Base-by-base conservation (phyloP, 2,888 invertebrate genomes). In the Podotricha telesiphe region DNA sequence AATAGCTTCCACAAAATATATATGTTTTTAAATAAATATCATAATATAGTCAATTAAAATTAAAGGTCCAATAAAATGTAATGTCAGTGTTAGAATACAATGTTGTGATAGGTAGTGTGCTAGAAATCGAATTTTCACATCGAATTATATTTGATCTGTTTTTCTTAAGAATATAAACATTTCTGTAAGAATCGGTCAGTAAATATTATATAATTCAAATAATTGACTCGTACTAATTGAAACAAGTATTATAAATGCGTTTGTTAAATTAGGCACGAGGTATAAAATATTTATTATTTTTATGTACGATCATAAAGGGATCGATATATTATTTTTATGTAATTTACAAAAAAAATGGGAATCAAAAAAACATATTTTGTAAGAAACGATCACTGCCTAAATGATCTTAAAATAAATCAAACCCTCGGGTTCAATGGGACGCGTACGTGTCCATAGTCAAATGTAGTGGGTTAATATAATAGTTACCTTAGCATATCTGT, bases 401-500 rank as follows among this genome's bases (percentile, higher is more conserved):
- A 81, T 82, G 83, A 86, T 88, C 81, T 84, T 78, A 63, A 68
- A 72, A 74, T 75, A 74, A 71, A 74, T 83, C 82, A 75, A 84
- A 80, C 79, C 84, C 73, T 59, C 47, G 76, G 75, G 83, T 80
- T 83, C 78, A 76, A 77, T 53, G 80, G 84, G 86, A 86, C 85
- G 76, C 75, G 48, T 61, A 51, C 65, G 78, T 79, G 88, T 87
- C 88, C 88, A 87, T 89, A 89, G 89, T 89, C 89, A 89, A 88
- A 86, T 82, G 78, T 88, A 88, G 87, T 83, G 79, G 80, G 78
- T 86, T 86, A 84, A 82, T 85, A 78, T 80, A 80, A 80, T 82
- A 89, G 89, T 89, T 89, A 89, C 89, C 88, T 81, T 89, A 86
- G 83, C 70, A 73, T 87, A 85, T 82, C 79, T 87, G 83, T 87